These are phyloP conservation scores for Aproaerema taeniolella DNA, from an alignment of 2,888 invertebrate species.

Conservation along the genomic window DNA sequence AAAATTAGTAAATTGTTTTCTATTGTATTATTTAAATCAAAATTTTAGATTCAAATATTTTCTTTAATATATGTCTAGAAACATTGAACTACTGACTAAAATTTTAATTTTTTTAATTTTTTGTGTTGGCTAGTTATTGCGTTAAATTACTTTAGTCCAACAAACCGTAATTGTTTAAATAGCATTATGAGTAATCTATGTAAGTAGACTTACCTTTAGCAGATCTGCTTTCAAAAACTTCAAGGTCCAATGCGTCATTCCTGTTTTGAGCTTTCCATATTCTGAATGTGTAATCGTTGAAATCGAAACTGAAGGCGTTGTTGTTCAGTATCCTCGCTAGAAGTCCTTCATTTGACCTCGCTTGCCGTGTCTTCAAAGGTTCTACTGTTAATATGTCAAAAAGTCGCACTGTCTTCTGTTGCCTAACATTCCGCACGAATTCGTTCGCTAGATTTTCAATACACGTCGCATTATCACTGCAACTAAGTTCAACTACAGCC, in stretches of 20 bases:
- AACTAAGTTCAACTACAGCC: constrained; percentile 56
- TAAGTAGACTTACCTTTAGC: constrained; percentile 60
- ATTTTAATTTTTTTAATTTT: too few species aligned
- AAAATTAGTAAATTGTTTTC: too few species aligned
- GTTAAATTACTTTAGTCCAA: too few species aligned
- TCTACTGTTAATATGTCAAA: constrained; percentile 77
- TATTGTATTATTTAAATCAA: too few species aligned
- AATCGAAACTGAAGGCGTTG: constrained; percentile 74
- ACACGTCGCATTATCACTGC: constrained; percentile 80
- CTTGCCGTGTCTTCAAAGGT: constrained; percentile 58
- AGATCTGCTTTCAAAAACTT: constrained; percentile 62
- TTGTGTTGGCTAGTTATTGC: too few species aligned
- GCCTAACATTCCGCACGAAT: constrained; percentile 67
- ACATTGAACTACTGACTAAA: too few species aligned
- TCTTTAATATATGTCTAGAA: too few species aligned
- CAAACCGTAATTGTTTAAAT: too few species aligned
- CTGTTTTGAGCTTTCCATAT: constrained; percentile 63
- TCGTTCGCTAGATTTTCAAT: constrained; percentile 70
- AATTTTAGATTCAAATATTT: too few species aligned
- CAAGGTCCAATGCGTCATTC: constrained; percentile 66
- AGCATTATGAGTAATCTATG: too few species aligned
- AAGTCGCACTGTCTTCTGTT: constrained; percentile 69
- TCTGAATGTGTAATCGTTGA: constrained; percentile 71
- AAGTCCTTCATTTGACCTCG: constrained; percentile 50
- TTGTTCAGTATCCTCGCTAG: constrained; percentile 64